Evolutionary conservation across 1,140 invertebrate genomes (phyloP), one percentile per base, ranked within the genome.

Genomic region (Pentalonia nigronervosa): DNA sequence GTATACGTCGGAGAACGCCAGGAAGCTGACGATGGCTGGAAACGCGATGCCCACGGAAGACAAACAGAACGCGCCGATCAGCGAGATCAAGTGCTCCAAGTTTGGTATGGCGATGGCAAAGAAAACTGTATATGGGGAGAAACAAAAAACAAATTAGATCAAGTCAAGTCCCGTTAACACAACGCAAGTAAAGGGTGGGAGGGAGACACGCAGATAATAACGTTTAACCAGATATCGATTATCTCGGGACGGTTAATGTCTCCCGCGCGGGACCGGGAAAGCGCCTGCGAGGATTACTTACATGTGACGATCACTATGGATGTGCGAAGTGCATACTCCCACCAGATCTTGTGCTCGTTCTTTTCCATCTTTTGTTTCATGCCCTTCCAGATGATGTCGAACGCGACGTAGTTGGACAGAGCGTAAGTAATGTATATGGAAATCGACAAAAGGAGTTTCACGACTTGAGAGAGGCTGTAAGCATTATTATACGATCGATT

Each of bases 341-440:
- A 96, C n/a, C 97, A 94, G 0, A 95, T 81, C 90, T 95, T 95
- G 91, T 94, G 95, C 56, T 94, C 95, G 94, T 94, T 95, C 94
- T 94, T 95, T 47, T 90, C 95, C 50, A 95, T 94, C 93, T 56
- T 95, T 47, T 94, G 94, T 93, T 95, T 94, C 84, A 97, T 94
- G 93, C 97, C 97, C 60, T 96, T 98, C 98, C 98, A 99, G 8
- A 97, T 95, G 93, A 99, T 98, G 94, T 98, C 97, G 93, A 99
- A 97, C 2, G 98, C 98, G 0, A 99, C 98, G 95, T 98, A 99
- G 94, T 98, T 97, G 94, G 98, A 98, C 34, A 99, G 96, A 0
- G 97, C 97, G 95, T 98, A 98, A 0, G 97, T 97, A 48, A 98
- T 96, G 95, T 97, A 98, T 94, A 99, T 98, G 0, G 98, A 96